Base-by-base conservation (phyloP, 2,797 vertebrate genomes). In the Pantherophis alleghaniensis region DNA sequence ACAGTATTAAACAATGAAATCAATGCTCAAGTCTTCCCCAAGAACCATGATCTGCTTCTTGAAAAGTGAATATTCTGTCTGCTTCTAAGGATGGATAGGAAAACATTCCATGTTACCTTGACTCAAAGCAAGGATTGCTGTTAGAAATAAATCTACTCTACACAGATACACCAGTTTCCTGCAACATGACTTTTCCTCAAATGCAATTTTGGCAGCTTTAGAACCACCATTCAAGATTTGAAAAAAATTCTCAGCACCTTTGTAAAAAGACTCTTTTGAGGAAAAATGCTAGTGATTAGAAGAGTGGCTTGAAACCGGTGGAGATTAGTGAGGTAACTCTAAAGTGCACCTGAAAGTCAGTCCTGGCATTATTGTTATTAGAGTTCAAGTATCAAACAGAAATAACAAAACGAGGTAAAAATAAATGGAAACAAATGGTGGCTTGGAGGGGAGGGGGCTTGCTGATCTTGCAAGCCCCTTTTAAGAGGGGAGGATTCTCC, bases 351-450 rank as follows among this genome's bases (percentile, higher is more conserved):
- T 96, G 79, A 96, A 94, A 93, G 95, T 94, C 94, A 93, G 91
- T 57, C 96, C 95, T 90, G 95, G 95, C 94, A 88, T 86, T 87
- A 60, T 7, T 93, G 16, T 95, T 2, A 89, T 94, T 88, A 94
- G 22, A 28, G 66, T 96, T 97, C 97, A 97, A 97, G 97, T 97
- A 97, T 97, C 91, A 93, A 95, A 95, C 5, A 32, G 95, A 94
- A 87, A 74, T 20, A 51, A 88, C 86, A 83, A 94, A 95, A 93
- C 93, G 95, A 96, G 96, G 96, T 96, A 96, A 97, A 96, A 95
- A 63, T 86, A 90, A 91, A 56, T 26, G 22, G 79, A 11, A 83
- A 83, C 9, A 47, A 47, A 47, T 13, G 28, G 22, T 28, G 10
- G 16, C 37, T n/a, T 37, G 47, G 26, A 26, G 47, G 53, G 51